Conservation (phyloP, 2,113 vertebrate genomes). For the Rhynchopsitta pachyrhyncha region DNA sequence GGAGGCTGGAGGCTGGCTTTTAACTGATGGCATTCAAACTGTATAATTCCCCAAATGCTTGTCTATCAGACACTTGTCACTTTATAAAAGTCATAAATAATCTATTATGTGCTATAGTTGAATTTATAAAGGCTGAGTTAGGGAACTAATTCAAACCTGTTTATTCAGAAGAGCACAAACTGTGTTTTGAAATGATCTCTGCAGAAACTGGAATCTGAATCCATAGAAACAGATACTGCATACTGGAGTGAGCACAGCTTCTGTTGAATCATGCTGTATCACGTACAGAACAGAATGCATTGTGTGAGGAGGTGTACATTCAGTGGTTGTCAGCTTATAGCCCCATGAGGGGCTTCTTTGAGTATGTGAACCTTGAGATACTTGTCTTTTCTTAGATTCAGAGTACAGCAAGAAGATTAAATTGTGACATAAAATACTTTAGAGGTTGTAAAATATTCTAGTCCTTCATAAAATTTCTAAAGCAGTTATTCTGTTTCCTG, state of each 20-base stretch:
- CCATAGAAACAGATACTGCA: not conserved
- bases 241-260: not conserved
- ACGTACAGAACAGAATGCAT: not conserved
- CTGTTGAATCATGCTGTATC: not conserved
- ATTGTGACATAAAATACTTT: not conserved
- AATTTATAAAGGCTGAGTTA: slow-evolving; percentile 36
- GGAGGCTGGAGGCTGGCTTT: slow-evolving; percentile 18
- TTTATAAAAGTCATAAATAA: slow-evolving; percentile 43
- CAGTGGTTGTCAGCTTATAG: not conserved
- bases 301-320: not conserved
- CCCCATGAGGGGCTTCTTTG: not conserved
- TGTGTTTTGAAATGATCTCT: slow-evolving; percentile 1
- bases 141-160: slow-evolving; percentile 16
- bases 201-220: slow-evolving; percentile 3
- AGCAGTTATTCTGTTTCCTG: not conserved
- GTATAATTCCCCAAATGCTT: slow-evolving; percentile 31
- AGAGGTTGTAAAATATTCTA: not conserved
- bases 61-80: slow-evolving; percentile 34
- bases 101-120: slow-evolving; percentile 40
- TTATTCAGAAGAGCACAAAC: slow-evolving; percentile 36
- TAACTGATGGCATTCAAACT: slow-evolving; percentile 4
- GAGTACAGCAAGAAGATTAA: not conserved
- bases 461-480: not conserved
- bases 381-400: not conserved
- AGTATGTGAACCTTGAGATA: not conserved